phyloP scores from a whole-genome alignment of 2,113 vertebrate species.

The Gymnorhina tibicen region DNA sequence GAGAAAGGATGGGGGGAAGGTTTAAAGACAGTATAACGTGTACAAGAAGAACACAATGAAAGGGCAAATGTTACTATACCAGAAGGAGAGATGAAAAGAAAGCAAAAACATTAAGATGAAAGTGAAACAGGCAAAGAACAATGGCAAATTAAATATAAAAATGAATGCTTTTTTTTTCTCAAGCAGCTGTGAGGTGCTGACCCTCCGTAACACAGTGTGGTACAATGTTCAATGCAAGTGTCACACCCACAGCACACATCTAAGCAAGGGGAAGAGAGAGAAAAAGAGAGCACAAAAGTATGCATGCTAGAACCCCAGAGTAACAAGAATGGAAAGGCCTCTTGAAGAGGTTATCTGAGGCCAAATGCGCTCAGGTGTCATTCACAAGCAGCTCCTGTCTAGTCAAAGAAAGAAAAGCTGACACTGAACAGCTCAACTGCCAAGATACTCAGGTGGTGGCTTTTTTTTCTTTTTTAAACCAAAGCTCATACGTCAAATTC shows the following conservation, averaged over 20 bases:
- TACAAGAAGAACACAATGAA: accelerated
- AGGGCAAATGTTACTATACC: neutral
- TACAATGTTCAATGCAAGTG: neutral
- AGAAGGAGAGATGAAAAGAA: neutral
- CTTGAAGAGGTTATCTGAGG: neutral
- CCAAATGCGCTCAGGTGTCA: neutral
- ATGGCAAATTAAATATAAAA: neutral
- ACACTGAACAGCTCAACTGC: neutral
- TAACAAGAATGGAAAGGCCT: neutral
- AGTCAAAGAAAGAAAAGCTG: neutral
- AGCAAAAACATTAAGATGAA: neutral
- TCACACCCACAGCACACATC: neutral
- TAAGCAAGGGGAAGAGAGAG: neutral
- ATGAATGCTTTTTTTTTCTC: neutral
- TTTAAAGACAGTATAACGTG: neutral
- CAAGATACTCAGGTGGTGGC: neutral
- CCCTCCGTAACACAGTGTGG: neutral
- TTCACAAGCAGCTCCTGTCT: neutral
- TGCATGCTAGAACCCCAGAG: neutral
- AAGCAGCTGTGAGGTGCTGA: neutral
- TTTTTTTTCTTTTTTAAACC: neutral
- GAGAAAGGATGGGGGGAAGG: neutral
- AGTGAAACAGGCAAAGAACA: neutral
- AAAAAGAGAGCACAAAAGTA: neutral
- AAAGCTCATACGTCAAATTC: neutral